Conservation (phyloP, 2,888 invertebrate species). For the Blomia tropicalis region DNA sequence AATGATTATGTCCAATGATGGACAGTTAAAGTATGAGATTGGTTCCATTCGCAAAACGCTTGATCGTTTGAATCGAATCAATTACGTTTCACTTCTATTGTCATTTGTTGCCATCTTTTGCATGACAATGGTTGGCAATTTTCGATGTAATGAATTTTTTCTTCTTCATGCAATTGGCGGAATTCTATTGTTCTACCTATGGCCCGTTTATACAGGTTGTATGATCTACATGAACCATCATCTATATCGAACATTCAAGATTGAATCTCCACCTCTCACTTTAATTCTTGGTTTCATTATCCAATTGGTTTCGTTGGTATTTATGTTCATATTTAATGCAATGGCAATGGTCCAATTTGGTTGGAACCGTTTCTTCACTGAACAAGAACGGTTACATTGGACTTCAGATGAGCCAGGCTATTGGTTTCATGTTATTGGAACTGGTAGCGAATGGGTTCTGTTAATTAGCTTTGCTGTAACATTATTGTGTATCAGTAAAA, state of each 20-base stretch:
- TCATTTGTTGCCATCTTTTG: not conserved
- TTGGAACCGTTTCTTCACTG: not conserved
- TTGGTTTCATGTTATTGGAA: not conserved
- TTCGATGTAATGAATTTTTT: conserved; percentile 1
- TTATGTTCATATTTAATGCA: not conserved
- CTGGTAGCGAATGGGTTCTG: not conserved
- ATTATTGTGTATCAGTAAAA: not conserved
- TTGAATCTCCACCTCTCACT: not conserved
- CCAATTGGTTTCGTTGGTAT: not conserved
- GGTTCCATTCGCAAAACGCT: not conserved
- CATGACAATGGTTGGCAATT: not conserved
- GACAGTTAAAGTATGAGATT: not conserved
- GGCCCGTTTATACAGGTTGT: not conserved
- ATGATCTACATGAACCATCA: not conserved
- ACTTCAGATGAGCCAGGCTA: not conserved
- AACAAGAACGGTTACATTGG: conserved; percentile 5
- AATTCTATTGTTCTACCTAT: not conserved
- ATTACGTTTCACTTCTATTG: not conserved
- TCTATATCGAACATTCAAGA: not conserved
- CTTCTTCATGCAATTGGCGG: not conserved
- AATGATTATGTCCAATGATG: not conserved
- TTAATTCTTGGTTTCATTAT: not conserved
- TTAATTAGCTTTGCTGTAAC: not conserved
- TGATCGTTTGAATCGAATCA: not conserved
- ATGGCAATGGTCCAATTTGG: conserved; percentile 3